Evolutionary conservation across 2,888 invertebrate genomes (phyloP).

Genomic region (Congeria kusceri): DNA sequence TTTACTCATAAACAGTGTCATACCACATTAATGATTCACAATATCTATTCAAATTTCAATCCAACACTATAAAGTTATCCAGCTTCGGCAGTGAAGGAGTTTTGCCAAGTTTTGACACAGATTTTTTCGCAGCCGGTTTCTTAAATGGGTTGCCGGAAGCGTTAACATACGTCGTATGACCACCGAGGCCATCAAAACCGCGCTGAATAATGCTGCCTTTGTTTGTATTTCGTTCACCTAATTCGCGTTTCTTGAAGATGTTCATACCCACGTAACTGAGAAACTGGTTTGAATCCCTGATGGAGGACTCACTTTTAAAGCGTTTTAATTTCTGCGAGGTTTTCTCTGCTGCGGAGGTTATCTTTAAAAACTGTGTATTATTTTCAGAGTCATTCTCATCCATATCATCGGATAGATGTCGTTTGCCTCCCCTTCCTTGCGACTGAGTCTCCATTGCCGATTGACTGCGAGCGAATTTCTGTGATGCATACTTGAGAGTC

Average conservation of each 20-base stretch:
- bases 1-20: no score
- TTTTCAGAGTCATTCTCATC: slow-evolving; percentile 52
- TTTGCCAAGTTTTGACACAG: slow-evolving; percentile 43
- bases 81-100: slow-evolving; percentile 65
- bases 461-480: no score
- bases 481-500: no score
- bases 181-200: slow-evolving; percentile 79
- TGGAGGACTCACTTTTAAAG: slow-evolving; percentile 45
- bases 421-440: background rate
- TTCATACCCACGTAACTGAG: slow-evolving; percentile 61
- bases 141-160: slow-evolving; percentile 58
- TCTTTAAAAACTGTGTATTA: slow-evolving; percentile 69
- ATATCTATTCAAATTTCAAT: background rate
- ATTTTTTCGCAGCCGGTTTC: slow-evolving; percentile 48
- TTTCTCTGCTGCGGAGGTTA: slow-evolving; percentile 68
- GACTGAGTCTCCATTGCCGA: no score
- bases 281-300: slow-evolving; percentile 44
- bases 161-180: slow-evolving; percentile 75
- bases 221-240: slow-evolving; percentile 52
- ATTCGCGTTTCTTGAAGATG: slow-evolving; percentile 74
- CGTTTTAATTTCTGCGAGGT: slow-evolving; percentile 40
- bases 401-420: slow-evolving; percentile 6
- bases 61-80: slow-evolving; percentile 62
- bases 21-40: no score
- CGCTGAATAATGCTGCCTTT: slow-evolving; percentile 69